phyloP scores from a whole-genome alignment of 2,113 vertebrate species.

The Urocolius indicus region DNA sequence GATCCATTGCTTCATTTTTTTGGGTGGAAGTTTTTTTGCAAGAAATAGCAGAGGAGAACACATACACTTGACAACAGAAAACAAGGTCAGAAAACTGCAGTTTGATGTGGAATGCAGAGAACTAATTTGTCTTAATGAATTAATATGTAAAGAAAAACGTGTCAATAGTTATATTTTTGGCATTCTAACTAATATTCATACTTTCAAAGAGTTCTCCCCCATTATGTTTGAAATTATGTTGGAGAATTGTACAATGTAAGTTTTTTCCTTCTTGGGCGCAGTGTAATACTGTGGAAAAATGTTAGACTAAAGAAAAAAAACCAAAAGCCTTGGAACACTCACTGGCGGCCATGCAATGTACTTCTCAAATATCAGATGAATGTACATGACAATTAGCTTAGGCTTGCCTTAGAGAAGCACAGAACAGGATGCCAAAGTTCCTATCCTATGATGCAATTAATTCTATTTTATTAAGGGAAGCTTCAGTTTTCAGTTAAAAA shows the following conservation, averaged over 20 bases:
- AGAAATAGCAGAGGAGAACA: not conserved
- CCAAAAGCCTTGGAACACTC: not conserved
- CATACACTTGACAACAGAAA: not conserved
- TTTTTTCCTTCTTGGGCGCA: not conserved
- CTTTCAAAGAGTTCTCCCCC: not conserved
- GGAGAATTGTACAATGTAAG: not conserved
- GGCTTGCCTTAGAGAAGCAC: slow-evolving; percentile 1
- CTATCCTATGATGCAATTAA: slow-evolving; percentile 30
- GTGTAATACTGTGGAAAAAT: not conserved
- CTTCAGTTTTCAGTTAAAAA: slow-evolving; percentile 20
- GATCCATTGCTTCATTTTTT: not conserved
- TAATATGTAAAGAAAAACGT: not conserved
- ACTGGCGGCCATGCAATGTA: not conserved
- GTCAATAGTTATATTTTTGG: not conserved
- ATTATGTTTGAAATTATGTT: not conserved
- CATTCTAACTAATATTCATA: not conserved
- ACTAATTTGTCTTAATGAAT: not conserved
- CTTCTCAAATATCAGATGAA: slow-evolving; percentile 43
- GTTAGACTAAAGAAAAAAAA: not conserved
- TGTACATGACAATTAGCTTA: slow-evolving; percentile 30
- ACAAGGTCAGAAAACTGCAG: not conserved
- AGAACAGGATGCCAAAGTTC: slow-evolving; percentile 15
- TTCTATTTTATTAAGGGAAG: not conserved
- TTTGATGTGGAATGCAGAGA: not conserved
- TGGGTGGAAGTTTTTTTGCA: not conserved